Evolutionary conservation across 2,797 vertebrate species (phyloP), one percentile per base, ranked within the genome.

Genomic region (Podargus strigoides): DNA sequence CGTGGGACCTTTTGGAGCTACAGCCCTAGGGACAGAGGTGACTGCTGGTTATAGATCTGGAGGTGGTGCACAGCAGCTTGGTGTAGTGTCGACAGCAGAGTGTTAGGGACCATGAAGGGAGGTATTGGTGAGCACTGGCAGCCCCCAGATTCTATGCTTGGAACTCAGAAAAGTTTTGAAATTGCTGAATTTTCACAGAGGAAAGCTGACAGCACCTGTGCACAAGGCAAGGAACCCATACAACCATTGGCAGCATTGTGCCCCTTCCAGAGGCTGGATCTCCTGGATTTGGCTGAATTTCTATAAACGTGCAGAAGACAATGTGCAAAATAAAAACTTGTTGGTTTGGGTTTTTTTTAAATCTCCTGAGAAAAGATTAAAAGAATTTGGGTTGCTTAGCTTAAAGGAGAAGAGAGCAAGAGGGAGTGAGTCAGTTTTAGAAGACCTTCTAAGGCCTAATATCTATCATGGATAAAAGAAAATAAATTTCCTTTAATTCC

Each of bases 81-180:
- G 19, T 37, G 66, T 15, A 46, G 37, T 62, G 26, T 37, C 42
- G 79, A 30, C 8, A 63, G 14, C 2, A 2, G 14, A 12, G 39
- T 55, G 32, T 32, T 36, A 46, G 9, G 36, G 10, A 12, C 30
- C 18, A 34, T 3, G n/a, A 10, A 60, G 18, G 12, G 22, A 63
- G 3, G 22, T 0, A 0, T 3, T 68, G 42, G 12, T n/a, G 6
- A 74, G 26, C 55, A 36, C 11, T 3, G 10, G n/a, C 18, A 39
- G 36, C 5, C 9, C 24, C 8, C 12, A 39, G 9, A 14, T 4
- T n/a, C 30, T 36, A 24, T 1, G 0, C 13, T 88, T 62, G 15
- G 55, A 63, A 73, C 16, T 47, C 30, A 37, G 41, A 78, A 55
- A 59, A 7, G 26, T 44, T 36, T 75, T 47, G 47, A 42, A 89